Base-by-base conservation (phyloP, 2,797 vertebrate genomes). In the Argya squamiceps region DNA sequence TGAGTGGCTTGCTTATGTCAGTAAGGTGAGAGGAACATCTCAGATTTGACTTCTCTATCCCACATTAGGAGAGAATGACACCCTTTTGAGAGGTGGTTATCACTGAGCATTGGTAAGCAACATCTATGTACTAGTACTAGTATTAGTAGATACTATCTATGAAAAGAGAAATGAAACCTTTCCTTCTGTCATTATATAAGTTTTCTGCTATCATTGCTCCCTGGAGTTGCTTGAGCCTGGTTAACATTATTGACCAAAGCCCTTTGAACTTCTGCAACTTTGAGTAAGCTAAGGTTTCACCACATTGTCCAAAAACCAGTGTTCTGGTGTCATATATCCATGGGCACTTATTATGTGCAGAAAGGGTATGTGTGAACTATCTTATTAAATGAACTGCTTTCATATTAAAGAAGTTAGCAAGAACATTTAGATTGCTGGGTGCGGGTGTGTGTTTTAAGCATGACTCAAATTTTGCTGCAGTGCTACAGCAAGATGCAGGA, bases 301-400 rank as follows among this genome's bases (percentile, higher is more conserved):
- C 13, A 65, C 5, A 5, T 26, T 50, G 9, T 12, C 47, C 56
- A 84, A 46, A 92, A 92, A 4, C 1, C 15, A 17, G 15, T 3
- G 14, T 9, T 62, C 20, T 58, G 10, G 15, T 19, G 1, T 15
- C 13, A 1, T n/a, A 3, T 2, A 68, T 26, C 18, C 5, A 9
- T 0, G 11, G 30, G 11, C 18, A 78, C 12, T n/a, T 22, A 37
- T 6, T 18, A 41, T 0, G 6, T 17, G 29, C 56, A 80, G 55
- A 47, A 63, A 69, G 6, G 16, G 15, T 47, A 11, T 0, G 0
- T 29, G 29, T 50, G 36, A 60, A 53, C 6, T 3, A 12, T 6
- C 11, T 41, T 12, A 34, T 2, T 21, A 59, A 36, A 22, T 2
- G 2, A 80, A 34, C 16, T 10, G 17, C 11, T 75, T 91, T 83